These are phyloP conservation scores for Ciconia nigra DNA, from an alignment of 2,797 vertebrate species.

Conservation along the genomic window DNA sequence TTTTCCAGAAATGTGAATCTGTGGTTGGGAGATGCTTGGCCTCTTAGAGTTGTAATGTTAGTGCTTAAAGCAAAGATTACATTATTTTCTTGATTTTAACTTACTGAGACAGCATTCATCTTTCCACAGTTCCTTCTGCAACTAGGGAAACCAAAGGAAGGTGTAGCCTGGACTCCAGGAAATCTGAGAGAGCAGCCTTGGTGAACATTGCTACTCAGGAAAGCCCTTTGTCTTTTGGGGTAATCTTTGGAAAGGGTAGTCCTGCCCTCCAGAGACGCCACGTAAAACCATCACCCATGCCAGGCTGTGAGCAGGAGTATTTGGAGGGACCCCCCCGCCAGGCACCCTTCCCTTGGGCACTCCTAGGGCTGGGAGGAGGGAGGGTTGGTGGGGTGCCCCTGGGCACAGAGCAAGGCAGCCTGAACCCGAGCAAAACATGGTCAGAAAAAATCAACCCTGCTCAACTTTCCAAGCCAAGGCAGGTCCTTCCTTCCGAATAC, in stretches of 20 bases:
- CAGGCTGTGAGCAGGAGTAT: neutral
- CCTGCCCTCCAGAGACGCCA: neutral
- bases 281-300: neutral
- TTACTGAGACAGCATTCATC: neutral
- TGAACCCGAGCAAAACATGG: neutral
- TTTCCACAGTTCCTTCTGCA: neutral
- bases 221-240: fast-evolving
- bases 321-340: neutral
- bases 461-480: neutral
- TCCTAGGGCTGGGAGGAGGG: neutral
- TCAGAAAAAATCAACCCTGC: neutral
- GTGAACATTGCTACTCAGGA: neutral
- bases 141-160: neutral
- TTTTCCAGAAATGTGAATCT: neutral
- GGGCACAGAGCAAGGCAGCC: neutral
- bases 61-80: neutral
- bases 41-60: neutral
- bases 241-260: neutral
- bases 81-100: neutral
- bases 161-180: neutral
- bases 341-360: neutral
- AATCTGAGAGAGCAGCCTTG: neutral
- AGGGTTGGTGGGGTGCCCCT: neutral
- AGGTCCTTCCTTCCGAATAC: neutral
- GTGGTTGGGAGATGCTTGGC: neutral